Conservation (phyloP, 2,888 invertebrate genomes). For the Caenorhabditis becei region DNA sequence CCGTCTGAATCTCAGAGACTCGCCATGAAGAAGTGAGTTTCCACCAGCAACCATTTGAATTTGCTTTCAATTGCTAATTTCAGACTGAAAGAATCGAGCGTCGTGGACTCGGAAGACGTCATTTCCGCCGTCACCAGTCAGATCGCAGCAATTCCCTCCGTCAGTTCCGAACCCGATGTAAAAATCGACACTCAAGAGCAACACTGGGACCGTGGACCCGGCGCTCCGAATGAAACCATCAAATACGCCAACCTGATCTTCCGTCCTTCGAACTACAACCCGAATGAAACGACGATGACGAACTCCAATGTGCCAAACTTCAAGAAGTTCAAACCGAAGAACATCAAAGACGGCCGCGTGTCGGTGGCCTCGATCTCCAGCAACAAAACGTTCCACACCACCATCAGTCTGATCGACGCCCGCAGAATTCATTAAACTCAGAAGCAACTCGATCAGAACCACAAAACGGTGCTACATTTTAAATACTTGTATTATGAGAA, state of each 20-base stretch:
- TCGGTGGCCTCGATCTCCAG: conserved; percentile 33
- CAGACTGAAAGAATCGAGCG: conserved; percentile 10
- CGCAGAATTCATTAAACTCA: conserved; percentile 20
- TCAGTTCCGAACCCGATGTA: neutral
- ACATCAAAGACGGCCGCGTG: conserved; percentile 17
- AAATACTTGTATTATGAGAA: conserved; percentile 1
- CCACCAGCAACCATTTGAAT: neutral
- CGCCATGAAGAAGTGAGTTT: conserved; percentile 2
- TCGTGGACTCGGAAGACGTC: neutral
- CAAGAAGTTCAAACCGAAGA: conserved; percentile 40
- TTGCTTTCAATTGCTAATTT: neutral
- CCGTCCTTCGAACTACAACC: conserved; percentile 12
- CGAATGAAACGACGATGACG: neutral
- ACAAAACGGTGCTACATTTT: neutral
- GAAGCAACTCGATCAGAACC: neutral
- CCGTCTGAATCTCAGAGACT: neutral
- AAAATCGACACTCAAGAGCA: conserved; percentile 1
- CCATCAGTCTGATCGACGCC: conserved; percentile 33
- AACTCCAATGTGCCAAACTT: conserved; percentile 30
- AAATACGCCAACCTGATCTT: conserved; percentile 45
- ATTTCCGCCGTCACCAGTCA: conserved; percentile 9
- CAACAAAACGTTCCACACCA: conserved; percentile 16
- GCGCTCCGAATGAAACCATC: conserved; percentile 43
- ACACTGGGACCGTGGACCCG: conserved; percentile 28
- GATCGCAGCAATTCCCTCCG: conserved; percentile 28